Conservation (phyloP, 92 coral and sea anemone genomes). For the Diadumene lineata region DNA sequence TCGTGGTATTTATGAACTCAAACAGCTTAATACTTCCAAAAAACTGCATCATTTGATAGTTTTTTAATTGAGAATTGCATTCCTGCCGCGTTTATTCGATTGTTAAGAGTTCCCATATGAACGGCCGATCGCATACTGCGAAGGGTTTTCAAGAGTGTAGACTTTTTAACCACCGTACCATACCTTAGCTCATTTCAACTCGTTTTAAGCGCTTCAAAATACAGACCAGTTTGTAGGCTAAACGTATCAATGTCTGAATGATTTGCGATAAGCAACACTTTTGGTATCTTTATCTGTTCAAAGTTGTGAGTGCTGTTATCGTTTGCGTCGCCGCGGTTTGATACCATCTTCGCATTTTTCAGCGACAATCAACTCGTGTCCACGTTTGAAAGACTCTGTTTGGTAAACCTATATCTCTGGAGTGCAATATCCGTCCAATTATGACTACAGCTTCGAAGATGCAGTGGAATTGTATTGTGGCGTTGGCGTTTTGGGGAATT, state of each 20-base stretch:
- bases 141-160: no score
- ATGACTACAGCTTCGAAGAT: background rate
- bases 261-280: no score
- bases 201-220: no score
- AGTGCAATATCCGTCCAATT: background rate
- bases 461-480: background rate
- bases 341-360: background rate
- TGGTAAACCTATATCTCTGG: background rate
- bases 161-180: no score
- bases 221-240: no score
- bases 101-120: no score
- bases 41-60: background rate
- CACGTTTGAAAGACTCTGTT: background rate
- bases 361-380: background rate
- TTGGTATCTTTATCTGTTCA: no score
- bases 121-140: no score
- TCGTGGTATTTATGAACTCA: conserved; percentile 1
- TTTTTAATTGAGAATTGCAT: background rate
- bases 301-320: no score
- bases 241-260: no score
- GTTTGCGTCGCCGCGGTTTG: background rate
- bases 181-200: no score
- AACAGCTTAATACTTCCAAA: background rate
- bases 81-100: background rate
- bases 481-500: background rate